Conservation (phyloP, 2,797 vertebrate species). For the Schizothorax lantsangensis region DNA sequence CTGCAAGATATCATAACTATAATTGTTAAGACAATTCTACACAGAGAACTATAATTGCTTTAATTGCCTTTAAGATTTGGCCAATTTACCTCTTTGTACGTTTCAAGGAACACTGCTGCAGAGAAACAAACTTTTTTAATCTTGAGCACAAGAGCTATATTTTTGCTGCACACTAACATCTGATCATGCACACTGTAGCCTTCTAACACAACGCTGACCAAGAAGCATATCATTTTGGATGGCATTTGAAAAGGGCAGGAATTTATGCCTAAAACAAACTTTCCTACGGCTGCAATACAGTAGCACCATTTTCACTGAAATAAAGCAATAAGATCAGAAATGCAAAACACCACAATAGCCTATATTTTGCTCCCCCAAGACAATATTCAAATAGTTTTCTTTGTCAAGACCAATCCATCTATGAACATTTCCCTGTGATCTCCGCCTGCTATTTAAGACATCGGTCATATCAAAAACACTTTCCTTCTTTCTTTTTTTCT, state of each 20-base stretch:
- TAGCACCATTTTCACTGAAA: conserved; percentile 27
- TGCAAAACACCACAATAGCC: conserved; percentile 11
- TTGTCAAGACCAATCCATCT: not conserved
- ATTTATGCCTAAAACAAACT: not conserved
- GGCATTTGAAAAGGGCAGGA: not conserved
- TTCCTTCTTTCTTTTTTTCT: not conserved
- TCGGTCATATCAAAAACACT: not conserved
- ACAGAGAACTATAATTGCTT: not conserved
- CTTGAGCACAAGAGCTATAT: not conserved
- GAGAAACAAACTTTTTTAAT: not conserved
- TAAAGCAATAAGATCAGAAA: conserved; percentile 2
- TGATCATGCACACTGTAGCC: conserved; percentile 10
- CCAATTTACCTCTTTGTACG: not conserved
- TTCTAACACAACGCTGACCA: conserved; percentile 13
- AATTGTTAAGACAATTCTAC: not conserved
- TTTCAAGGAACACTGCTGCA: not conserved
- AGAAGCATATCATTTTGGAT: conserved; percentile 17
- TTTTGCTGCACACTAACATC: conserved; percentile 1
- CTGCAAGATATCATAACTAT: not conserved
- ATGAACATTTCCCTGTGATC: not conserved
- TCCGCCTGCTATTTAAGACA: not conserved
- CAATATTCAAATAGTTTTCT: conserved; percentile 3
- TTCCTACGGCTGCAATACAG: not conserved
- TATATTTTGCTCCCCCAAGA: not conserved
- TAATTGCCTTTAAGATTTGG: conserved; percentile 11